phyloP scores from a whole-genome alignment of 2,797 vertebrate species.

The Phylloscopus collybita region DNA sequence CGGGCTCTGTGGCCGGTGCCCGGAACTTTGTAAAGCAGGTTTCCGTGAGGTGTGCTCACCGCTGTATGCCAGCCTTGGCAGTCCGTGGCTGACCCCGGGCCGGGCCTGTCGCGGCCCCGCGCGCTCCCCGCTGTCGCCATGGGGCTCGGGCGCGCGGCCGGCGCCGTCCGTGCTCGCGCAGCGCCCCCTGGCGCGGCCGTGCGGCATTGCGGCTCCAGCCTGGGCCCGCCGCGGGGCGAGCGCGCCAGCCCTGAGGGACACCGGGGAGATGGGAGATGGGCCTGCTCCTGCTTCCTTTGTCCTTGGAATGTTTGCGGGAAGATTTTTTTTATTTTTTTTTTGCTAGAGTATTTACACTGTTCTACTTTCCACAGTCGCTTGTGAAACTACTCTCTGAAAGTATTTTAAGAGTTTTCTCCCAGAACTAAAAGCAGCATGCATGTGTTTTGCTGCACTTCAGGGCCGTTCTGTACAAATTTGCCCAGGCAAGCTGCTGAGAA shows the following conservation, averaged over 20 bases:
- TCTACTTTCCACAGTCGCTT: not conserved
- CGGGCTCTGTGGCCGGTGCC: not conserved
- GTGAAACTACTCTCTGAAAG: not conserved
- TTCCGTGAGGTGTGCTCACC: accelerated
- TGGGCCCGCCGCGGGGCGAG: not conserved
- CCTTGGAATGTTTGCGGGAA: not conserved
- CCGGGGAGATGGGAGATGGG: no score
- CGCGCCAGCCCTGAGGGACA: accelerated
- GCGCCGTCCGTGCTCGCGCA: not conserved
- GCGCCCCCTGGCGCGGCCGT: not conserved
- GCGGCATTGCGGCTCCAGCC: accelerated
- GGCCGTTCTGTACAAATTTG: not conserved
- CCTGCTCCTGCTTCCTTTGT: accelerated
- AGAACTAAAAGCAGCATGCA: not conserved
- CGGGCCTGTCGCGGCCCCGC: no score
- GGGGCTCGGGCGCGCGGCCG: not conserved
- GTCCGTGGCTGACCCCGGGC: accelerated
- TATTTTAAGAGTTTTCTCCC: not conserved
- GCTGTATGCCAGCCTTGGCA: accelerated
- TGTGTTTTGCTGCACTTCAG: not conserved
- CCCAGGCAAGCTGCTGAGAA: not conserved
- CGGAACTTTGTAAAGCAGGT: accelerated
- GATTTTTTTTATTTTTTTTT: not conserved
- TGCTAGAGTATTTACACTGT: not conserved
- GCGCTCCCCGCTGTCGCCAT: not conserved